These are phyloP conservation scores for Smithornis capensis DNA, from an alignment of 2,113 vertebrate genomes.

Conservation along the genomic window DNA sequence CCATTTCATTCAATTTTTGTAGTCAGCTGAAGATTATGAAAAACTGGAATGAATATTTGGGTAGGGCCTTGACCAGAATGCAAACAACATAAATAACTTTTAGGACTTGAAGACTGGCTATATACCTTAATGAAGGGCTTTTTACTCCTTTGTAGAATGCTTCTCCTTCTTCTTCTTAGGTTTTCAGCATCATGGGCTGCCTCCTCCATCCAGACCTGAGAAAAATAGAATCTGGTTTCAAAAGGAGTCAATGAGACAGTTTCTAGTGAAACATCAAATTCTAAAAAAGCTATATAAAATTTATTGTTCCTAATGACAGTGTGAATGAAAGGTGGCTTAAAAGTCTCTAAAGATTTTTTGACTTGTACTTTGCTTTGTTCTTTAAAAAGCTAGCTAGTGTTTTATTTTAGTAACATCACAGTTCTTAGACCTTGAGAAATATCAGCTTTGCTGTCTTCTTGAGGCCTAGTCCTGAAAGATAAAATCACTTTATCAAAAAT, in stretches of 20 bases:
- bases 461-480: background rate
- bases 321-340: background rate
- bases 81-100: background rate
- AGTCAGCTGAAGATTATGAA: background rate
- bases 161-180: background rate
- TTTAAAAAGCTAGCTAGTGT: background rate
- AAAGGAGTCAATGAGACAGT: background rate
- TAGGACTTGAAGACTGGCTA: background rate
- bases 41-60: background rate
- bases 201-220: background rate
- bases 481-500: background rate
- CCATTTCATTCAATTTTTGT: background rate
- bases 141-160: background rate
- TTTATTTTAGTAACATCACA: background rate
- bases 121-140: rapidly evolving
- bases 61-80: background rate
- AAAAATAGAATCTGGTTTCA: background rate
- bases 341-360: background rate
- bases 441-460: background rate
- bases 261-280: background rate
- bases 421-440: background rate
- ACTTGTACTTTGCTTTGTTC: background rate
- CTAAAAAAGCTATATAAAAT: background rate
- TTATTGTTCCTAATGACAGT: background rate
- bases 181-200: background rate